Percentiles rank a stretch among this genome's conserved stretches.
These are phyloP conservation scores for Solenodon paradoxus DNA, from an alignment of 2,113 vertebrate species.

Conservation along the genomic window DNA sequence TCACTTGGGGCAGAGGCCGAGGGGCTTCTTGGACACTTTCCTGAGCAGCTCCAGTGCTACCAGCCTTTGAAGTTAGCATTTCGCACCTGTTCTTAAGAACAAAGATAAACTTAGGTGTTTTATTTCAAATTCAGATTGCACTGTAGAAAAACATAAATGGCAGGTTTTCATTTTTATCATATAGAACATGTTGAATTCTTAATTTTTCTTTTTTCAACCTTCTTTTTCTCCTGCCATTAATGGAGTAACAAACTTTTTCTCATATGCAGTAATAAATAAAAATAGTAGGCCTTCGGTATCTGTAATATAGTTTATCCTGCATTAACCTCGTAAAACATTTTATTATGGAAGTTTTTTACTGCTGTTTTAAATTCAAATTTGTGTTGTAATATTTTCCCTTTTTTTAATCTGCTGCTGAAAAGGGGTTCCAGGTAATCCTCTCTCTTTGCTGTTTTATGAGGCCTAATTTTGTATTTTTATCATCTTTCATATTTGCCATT, in stretches of 20 bases:
- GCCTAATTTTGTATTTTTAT: constrained; percentile 58
- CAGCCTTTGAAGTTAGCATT: neutral
- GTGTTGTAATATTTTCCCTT: constrained; percentile 81
- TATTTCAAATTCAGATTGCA: neutral
- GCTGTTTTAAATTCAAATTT: constrained; percentile 60
- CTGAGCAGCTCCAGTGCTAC: neutral
- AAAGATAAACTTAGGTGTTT: neutral
- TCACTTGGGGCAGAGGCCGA: neutral
- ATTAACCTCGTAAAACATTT: constrained; percentile 5
- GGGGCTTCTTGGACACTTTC: neutral
- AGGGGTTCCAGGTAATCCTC: constrained; percentile 97
- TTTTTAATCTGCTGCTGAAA: constrained; percentile 88
- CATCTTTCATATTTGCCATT: constrained; percentile 59
- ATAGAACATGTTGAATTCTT: neutral
- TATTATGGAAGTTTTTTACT: constrained; percentile 48
- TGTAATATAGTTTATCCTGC: neutral
- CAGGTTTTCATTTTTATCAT: neutral
- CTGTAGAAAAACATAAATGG: neutral
- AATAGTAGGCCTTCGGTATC: constrained; percentile 24
- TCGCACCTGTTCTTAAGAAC: neutral
- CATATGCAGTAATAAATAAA: neutral
- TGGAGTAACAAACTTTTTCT: constrained; percentile 24
- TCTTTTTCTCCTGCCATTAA: constrained; percentile 33
- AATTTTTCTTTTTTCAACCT: neutral
- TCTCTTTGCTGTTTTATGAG: constrained; percentile 67